These are phyloP conservation scores for Ips nitidus DNA, from an alignment of 1,140 invertebrate genomes.

Conservation along the genomic window DNA sequence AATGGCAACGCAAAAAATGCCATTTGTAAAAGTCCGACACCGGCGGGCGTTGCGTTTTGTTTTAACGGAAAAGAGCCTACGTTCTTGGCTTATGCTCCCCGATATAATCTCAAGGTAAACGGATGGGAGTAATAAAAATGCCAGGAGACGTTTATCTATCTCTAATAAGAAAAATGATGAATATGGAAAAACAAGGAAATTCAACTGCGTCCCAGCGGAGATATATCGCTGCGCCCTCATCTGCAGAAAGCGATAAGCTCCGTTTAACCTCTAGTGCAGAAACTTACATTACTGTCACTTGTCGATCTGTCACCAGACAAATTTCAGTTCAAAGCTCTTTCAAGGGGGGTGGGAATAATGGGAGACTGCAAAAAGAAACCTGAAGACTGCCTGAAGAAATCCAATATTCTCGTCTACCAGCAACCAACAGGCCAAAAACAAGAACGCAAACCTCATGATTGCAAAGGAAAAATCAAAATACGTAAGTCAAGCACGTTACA, in stretches of 20 bases:
- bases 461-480: slow-evolving; percentile 21
- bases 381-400: slow-evolving; percentile 36
- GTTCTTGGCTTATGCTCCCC: slow-evolving; percentile 31
- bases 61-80: slow-evolving; percentile 37
- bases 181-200: slow-evolving; percentile 20
- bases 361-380: slow-evolving; percentile 9
- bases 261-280: not conserved
- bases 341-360: not conserved
- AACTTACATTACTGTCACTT: no score
- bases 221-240: not conserved
- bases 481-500: slow-evolving; percentile 13
- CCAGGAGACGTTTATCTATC: slow-evolving; percentile 34
- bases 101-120: slow-evolving; percentile 40
- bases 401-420: slow-evolving; percentile 40
- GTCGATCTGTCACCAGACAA: not conserved
- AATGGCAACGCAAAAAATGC: slow-evolving; percentile 48
- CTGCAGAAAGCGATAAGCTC: not conserved
- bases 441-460: slow-evolving; percentile 17
- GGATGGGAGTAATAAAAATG: slow-evolving; percentile 36
- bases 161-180: slow-evolving; percentile 33
- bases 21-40: slow-evolving; percentile 46
- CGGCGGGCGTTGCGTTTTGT: slow-evolving; percentile 39
- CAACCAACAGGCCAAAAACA: slow-evolving; percentile 27
- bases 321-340: not conserved
- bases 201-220: not conserved